phyloP scores from a whole-genome alignment of 2,113 vertebrate genomes.

The Tympanuchus pallidicinctus region DNA sequence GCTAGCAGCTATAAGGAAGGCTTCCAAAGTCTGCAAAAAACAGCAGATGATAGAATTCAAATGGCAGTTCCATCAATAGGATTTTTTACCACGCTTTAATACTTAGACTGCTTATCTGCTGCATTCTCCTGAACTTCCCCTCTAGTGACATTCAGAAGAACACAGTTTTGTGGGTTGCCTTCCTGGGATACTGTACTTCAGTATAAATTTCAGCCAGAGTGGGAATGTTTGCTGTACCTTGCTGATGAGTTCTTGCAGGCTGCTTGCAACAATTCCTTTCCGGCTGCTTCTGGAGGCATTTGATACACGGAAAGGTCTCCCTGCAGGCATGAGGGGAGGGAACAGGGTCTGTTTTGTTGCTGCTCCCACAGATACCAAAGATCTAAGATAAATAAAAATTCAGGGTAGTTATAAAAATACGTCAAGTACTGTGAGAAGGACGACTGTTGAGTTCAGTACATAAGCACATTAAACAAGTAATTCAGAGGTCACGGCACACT shows the following conservation, averaged over 20 bases:
- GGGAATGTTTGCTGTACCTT: slow-evolving; percentile 74
- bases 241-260: slow-evolving; percentile 81
- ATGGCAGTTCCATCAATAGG: neutral
- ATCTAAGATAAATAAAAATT: slow-evolving; percentile 74
- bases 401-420: neutral
- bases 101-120: neutral
- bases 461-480: neutral
- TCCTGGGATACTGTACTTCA: neutral
- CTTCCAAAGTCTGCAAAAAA: slow-evolving; percentile 77
- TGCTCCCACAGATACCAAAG: slow-evolving; percentile 77
- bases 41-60: neutral
- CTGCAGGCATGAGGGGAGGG: slow-evolving; percentile 72
- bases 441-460: neutral
- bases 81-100: neutral
- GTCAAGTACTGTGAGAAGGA: neutral
- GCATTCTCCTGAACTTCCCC: neutral
- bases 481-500: neutral
- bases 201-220: neutral
- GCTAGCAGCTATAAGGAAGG: slow-evolving; percentile 76
- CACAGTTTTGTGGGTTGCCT: neutral
- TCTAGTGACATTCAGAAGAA: neutral
- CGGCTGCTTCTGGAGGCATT: slow-evolving; percentile 79
- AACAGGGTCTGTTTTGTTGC: slow-evolving; percentile 80
- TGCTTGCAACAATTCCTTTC: slow-evolving; percentile 80
- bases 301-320: slow-evolving; percentile 83